A percentile compares a stretch with the other conserved stretches of the same genome.
phyloP scores from a whole-genome alignment of 2,797 vertebrate genomes.

The Lutjanus argentimaculatus region DNA sequence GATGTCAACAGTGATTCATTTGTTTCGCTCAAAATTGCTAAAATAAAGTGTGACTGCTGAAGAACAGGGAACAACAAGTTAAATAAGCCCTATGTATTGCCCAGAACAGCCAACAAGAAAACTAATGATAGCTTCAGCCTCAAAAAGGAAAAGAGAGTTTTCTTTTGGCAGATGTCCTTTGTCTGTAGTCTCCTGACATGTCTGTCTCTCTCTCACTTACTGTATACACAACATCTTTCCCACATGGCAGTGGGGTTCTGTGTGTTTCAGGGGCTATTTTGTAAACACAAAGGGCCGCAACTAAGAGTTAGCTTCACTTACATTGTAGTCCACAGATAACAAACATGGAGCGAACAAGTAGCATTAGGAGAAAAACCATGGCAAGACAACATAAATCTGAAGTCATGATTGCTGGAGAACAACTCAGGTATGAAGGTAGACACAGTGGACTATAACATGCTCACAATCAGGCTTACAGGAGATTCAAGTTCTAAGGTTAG shows the following conservation, averaged over 20 bases:
- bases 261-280: constrained; percentile 74
- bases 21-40: neutral
- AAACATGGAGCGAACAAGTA: constrained; percentile 85
- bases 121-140: neutral
- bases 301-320: constrained; percentile 42
- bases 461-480: neutral
- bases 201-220: constrained; percentile 36
- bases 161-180: neutral
- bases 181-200: neutral
- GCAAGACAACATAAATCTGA: constrained; percentile 88
- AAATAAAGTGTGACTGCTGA: constrained; percentile 1
- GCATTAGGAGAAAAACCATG: constrained; percentile 83
- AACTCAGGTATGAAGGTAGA: constrained; percentile 88
- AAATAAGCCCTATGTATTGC: neutral
- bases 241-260: constrained; percentile 52
- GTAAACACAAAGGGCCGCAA: constrained; percentile 77
- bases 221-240: constrained; percentile 83
- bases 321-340: constrained; percentile 41
- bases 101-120: constrained; percentile 2
- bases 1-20: constrained; percentile 12
- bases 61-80: neutral
- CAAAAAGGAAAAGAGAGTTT: neutral
- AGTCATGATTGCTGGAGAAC: constrained; percentile 93
- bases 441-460: neutral
- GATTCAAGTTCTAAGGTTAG: neutral